Conservation (phyloP, 2,113 vertebrate genomes). For the Melospiza georgiana region DNA sequence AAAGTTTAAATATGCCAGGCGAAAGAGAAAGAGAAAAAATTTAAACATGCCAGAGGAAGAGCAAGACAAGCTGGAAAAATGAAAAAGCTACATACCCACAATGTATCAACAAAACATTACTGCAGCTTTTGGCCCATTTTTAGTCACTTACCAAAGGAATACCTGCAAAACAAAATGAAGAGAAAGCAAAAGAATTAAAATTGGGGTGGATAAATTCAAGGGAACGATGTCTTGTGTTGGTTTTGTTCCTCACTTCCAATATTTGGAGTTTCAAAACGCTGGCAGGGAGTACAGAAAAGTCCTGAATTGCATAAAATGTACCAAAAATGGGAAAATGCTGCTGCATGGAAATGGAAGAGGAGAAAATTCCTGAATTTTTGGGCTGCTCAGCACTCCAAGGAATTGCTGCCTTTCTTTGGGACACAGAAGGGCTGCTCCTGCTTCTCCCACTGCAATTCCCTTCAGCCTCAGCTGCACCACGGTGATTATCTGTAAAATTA, state of each 20-base stretch:
- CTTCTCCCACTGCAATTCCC: background rate
- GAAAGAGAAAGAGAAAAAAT: background rate
- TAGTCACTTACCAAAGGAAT: conserved; percentile 85
- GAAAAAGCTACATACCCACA: conserved; percentile 67
- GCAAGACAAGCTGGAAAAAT: background rate
- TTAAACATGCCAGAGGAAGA: background rate
- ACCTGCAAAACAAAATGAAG: conserved; percentile 78
- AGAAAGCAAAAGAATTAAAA: background rate
- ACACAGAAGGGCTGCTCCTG: background rate
- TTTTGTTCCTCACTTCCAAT: background rate
- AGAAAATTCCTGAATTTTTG: background rate
- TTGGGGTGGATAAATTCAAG: background rate
- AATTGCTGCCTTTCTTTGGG: fast-evolving
- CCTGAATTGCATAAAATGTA: fast-evolving
- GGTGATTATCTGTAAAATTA: background rate
- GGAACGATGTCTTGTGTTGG: fast-evolving
- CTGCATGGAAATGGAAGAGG: background rate
- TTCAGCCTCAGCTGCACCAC: background rate
- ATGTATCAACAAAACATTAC: background rate
- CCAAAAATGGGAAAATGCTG: background rate
- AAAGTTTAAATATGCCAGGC: background rate
- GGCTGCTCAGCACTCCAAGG: background rate
- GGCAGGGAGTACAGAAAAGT: fast-evolving
- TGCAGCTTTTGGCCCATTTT: conserved; percentile 14
- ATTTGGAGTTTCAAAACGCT: background rate